Evolutionary conservation across 2,113 vertebrate species (phyloP).

Genomic region (Serinus canaria): DNA sequence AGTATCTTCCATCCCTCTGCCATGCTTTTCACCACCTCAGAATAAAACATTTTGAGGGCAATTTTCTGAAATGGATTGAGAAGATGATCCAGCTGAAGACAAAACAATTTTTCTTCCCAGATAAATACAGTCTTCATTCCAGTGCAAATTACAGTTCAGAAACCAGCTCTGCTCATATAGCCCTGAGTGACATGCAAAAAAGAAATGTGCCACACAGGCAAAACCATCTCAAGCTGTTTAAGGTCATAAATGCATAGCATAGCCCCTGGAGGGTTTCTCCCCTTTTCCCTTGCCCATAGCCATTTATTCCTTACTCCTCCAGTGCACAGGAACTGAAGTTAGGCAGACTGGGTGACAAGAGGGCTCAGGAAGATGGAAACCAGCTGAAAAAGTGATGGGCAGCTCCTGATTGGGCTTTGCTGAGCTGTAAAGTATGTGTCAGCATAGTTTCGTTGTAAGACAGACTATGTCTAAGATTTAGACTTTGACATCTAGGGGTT

Average conservation of each 20-base stretch:
- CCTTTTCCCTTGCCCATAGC: neutral
- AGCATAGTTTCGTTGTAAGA: neutral
- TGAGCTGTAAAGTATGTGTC: accelerated
- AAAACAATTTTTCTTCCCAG: neutral
- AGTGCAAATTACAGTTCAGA: neutral
- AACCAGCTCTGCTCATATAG: neutral
- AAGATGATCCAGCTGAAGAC: neutral
- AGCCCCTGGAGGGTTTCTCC: accelerated
- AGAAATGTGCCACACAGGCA: neutral
- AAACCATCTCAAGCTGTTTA: neutral
- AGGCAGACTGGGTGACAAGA: neutral
- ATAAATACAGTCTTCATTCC: neutral
- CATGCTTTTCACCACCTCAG: neutral
- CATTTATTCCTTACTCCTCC: neutral
- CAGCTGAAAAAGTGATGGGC: neutral
- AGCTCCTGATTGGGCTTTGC: neutral
- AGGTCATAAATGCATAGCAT: neutral
- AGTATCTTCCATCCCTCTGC: neutral
- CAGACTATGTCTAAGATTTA: neutral
- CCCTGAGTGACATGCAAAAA: neutral
- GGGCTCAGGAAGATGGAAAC: neutral
- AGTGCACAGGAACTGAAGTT: neutral
- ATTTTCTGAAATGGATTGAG: neutral
- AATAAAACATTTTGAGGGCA: neutral
- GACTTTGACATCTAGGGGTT: neutral